Evolutionary conservation across 2,113 vertebrate species (phyloP).

Genomic region (Rhabdornis inornatus): DNA sequence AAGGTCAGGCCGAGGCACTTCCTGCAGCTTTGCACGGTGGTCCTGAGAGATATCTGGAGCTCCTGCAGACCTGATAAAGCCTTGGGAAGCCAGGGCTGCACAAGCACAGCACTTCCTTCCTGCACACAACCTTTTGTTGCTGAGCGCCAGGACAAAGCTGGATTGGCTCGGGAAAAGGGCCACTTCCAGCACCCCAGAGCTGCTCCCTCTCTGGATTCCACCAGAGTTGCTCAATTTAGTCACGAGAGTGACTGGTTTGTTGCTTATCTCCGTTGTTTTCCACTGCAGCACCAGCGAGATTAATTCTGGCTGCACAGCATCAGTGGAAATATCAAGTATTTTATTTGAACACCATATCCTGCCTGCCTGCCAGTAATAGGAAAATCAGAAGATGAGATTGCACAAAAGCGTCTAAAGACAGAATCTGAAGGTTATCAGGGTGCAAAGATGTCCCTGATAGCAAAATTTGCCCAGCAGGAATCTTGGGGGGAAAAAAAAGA

Average conservation of each 20-base stretch:
- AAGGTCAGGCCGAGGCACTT: slow-evolving; percentile 57
- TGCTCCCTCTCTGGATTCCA: not conserved
- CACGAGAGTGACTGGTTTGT: not conserved
- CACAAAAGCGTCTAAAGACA: not conserved
- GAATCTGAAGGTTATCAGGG: not conserved
- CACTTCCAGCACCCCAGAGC: not conserved
- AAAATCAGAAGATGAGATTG: not conserved
- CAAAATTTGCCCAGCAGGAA: not conserved
- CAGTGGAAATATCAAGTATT: not conserved
- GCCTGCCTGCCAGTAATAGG: not conserved
- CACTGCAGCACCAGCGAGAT: not conserved
- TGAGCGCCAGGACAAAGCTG: not conserved
- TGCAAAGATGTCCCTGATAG: not conserved
- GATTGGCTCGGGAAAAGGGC: not conserved
- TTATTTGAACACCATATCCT: not conserved
- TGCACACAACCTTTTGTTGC: slow-evolving; percentile 13
- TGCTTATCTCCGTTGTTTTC: not conserved
- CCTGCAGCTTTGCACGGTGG: slow-evolving; percentile 27
- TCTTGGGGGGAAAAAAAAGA: not conserved
- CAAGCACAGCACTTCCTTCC: slow-evolving; percentile 29
- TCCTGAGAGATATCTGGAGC: slow-evolving; percentile 35
- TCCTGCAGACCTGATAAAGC: slow-evolving; percentile 26
- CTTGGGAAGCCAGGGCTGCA: not conserved
- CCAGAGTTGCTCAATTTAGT: not conserved
- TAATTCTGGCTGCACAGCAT: not conserved